Base-by-base conservation (phyloP, 1,140 invertebrate species). In the Eciton burchellii region DNA sequence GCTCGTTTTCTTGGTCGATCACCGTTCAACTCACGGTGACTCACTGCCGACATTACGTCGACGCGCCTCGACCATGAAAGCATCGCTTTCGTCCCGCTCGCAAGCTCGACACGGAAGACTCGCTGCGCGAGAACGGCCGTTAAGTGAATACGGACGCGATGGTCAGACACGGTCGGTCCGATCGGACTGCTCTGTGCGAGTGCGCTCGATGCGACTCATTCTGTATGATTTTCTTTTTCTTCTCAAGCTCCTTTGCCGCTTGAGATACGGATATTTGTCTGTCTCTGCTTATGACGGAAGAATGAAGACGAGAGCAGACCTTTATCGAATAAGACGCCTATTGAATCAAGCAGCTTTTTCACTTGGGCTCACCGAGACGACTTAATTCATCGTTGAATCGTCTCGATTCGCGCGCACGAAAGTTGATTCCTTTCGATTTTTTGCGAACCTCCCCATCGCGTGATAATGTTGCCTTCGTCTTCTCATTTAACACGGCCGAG, bases 91-190 rank as follows among this genome's bases (percentile, higher is more conserved):
- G 77, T 81, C 29, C 52, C 77, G 54, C 77, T 72, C 54, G 26
- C 66, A 72, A 81, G 21, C 54, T 14, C 73, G 62, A 66, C 62
- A 77, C 62, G 62, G 47, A 77, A 77, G 62, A 77, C 73, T 81
- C 66, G 66, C 59, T 47, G 52, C 77, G n/a, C 72, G 47, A 14
- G 47, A 16, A 29, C 41, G n/a, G 26, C 45, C 43, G 54, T 8
- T 81, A 81, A 81, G 66, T 81, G 77, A 81, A 81, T 81, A 57
- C 56, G 72, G 56, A 57, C 66, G 29, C 26, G 60, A 76, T 76
- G 29, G 14, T n/a, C 45, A 76, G 45, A 63, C 19, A 29, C 21
- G 29, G 11, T 26, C n/a, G n/a, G n/a, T n/a, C n/a, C n/a, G 45
- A 41, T 74, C 29, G 2, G 29, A 41, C 14, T 26, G 12, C 19